These are phyloP conservation scores for Sepiola atlantica DNA, from an alignment of 2,888 invertebrate species.

Conservation along the genomic window DNA sequence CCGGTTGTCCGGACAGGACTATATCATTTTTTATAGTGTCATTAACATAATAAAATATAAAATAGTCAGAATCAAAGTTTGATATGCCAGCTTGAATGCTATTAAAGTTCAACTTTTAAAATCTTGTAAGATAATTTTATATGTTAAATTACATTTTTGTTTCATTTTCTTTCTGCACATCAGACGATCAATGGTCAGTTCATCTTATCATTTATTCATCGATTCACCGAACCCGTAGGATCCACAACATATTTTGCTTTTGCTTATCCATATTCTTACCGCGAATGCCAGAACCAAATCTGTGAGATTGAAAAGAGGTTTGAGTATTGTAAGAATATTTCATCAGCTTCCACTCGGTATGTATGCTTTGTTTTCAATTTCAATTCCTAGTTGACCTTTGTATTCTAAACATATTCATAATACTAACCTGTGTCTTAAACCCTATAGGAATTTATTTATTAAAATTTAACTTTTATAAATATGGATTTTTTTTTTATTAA, in stretches of 20 bases:
- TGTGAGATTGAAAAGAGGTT: slow-evolving; percentile 80
- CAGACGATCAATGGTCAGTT: slow-evolving; percentile 73
- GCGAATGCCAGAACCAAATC: slow-evolving; percentile 85
- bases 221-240: slow-evolving; percentile 77
- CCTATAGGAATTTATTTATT: no score
- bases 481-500: no score
- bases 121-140: no score
- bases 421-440: neutral
- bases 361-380: neutral
- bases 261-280: slow-evolving; percentile 91
- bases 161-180: slow-evolving; percentile 47
- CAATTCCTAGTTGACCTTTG: neutral
- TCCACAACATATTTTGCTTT: slow-evolving; percentile 90
- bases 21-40: no score
- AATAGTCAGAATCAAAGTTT: no score
- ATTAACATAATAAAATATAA: no score
- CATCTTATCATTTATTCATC: slow-evolving; percentile 78
- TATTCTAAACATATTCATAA: neutral
- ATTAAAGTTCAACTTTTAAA: no score
- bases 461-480: no score
- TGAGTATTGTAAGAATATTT: slow-evolving; percentile 62
- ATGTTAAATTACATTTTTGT: no score
- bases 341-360: slow-evolving; percentile 36
- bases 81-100: no score
- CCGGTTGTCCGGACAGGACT: no score